phyloP scores from a whole-genome alignment of 35 echinoderm and acorn worm species.

The Lytechinus variegatus region DNA sequence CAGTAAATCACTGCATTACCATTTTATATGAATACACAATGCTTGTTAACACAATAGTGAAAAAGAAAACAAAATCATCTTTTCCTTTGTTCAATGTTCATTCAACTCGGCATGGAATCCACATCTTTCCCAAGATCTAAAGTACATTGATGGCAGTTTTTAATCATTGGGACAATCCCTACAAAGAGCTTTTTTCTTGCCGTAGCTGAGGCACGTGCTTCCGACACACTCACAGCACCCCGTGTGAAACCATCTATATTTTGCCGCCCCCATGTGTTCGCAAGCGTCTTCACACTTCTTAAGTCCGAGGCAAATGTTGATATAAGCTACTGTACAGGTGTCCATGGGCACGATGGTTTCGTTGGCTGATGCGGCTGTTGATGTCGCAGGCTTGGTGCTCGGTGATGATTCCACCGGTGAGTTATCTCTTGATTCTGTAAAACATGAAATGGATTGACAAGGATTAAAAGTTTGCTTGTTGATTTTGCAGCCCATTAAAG shows the following conservation, averaged over 20 bases:
- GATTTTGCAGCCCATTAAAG: too few relatives aligned
- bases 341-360: conserved; percentile 41
- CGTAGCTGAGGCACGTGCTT: conserved; percentile 83
- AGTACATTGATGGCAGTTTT: neutral
- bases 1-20: neutral
- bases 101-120: neutral
- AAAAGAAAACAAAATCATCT: neutral
- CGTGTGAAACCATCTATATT: conserved; percentile 89
- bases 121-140: neutral
- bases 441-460: neutral
- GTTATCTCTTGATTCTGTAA: neutral
- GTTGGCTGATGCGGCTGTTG: neutral
- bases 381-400: conserved; percentile 25
- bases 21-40: neutral
- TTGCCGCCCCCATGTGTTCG: conserved; percentile 71
- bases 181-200: conserved; percentile 79
- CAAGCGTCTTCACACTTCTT: conserved; percentile 79
- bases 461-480: neutral
- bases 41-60: neutral
- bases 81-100: neutral
- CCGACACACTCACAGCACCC: conserved; percentile 96
- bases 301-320: conserved; percentile 75
- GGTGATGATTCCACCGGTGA: neutral
- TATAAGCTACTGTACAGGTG: conserved; percentile 71
- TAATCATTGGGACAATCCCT: conserved; percentile 63